Evolutionary conservation across 2,888 invertebrate genomes (phyloP), one percentile per base, ranked within the genome.

Genomic region (Saturnia japonica): DNA sequence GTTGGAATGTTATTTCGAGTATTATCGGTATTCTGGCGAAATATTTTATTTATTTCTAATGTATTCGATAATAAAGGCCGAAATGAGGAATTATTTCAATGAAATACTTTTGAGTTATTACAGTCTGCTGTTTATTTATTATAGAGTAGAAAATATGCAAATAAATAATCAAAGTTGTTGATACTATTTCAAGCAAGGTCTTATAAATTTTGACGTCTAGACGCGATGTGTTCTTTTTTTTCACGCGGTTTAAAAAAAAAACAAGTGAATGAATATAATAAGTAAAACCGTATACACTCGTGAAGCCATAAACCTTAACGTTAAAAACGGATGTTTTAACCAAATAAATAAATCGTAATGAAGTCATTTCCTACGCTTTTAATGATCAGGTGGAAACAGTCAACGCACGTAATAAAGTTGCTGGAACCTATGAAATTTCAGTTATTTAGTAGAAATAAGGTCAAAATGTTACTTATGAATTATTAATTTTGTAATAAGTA

Each of bases 21-120:
- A 90, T 90, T 90, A 91, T 88, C 82, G 87, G 87, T 89, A 89
- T 90, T 89, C 85, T 87, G 79, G 88, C 86, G 83, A 88, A 90
- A 89, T 88, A 88, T 87, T 85, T 85, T 87, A 88, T 88, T 85
- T 82, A 82, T 85, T 82, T 80, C 78, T 78, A 81, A 84, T 82
- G 81, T 85, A 85, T 81, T 81, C 81, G 81, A 83, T n/a, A 85
- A 85, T 85, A 82, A 82, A 79, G 82, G 80, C 78, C 81, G 71
- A 68, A 71, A 71, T 71, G 71, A 68, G 64, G 78, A 79, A 82
- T 80, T 77, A 83, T 81, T 84, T 78, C 75, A 75, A 77, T 77
- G 78, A 71, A 71, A 71, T 64, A 51, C 68, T 68, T 71, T 68
- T 25, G 68, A 51, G 68, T 62, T 62, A 60, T 28, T 25, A 28